Percentiles rank a stretch among this genome's conserved stretches.
phyloP scores from a whole-genome alignment of 37 sponge, comb jelly and placozoan species.

The Amphimedon queenslandica region DNA sequence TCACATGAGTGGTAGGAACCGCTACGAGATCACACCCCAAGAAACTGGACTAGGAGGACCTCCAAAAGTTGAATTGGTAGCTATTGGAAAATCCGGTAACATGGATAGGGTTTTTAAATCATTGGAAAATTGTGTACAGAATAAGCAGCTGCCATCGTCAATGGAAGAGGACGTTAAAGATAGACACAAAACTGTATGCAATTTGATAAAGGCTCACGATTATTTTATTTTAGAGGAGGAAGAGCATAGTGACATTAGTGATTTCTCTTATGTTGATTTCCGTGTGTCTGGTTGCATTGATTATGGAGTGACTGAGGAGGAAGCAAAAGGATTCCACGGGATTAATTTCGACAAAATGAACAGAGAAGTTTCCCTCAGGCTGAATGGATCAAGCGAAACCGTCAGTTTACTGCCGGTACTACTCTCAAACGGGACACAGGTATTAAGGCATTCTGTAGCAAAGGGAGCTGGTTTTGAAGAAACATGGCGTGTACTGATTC shows the following conservation, averaged over 20 bases:
- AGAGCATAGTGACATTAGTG: neutral
- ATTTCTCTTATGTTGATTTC: conserved; percentile 31
- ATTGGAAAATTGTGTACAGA: conserved; percentile 16
- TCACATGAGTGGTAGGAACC: conserved; percentile 69
- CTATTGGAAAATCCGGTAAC: conserved; percentile 43
- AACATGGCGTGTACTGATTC: conserved; percentile 20
- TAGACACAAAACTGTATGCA: neutral
- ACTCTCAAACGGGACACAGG: conserved; percentile 33
- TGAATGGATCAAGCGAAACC: conserved; percentile 53
- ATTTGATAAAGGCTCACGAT: conserved; percentile 12
- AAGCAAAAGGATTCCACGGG: conserved; percentile 52
- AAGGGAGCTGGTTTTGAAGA: conserved; percentile 3
- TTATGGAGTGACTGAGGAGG: conserved; percentile 47
- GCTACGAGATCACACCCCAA: conserved; percentile 42
- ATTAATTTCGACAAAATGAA: conserved; percentile 67
- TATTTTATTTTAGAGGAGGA: conserved; percentile 36
- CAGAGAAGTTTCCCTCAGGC: conserved; percentile 33
- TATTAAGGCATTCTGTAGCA: conserved; percentile 27
- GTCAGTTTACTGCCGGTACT: conserved; percentile 46
- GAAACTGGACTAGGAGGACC: conserved; percentile 30
- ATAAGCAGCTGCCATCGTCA: neutral
- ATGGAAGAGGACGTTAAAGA: neutral
- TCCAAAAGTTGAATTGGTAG: conserved; percentile 41
- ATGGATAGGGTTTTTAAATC: neutral
- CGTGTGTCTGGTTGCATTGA: conserved; percentile 50